Evolutionary conservation across 1,140 invertebrate species (phyloP), one percentile per base, ranked within the genome.

Genomic region (Vanessa atalanta): DNA sequence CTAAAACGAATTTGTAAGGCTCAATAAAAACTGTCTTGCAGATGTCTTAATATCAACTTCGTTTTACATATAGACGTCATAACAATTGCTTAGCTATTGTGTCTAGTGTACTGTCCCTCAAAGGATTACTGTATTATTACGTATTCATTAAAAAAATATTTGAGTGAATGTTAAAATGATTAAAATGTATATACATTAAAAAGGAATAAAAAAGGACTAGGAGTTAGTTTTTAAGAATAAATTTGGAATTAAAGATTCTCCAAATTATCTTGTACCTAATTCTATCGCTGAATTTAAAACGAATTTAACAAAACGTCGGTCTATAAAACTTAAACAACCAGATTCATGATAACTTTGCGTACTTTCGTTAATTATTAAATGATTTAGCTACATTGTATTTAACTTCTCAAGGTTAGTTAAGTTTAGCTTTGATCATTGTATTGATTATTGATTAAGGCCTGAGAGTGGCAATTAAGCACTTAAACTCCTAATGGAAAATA

Each of bases 291-390:
- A 75, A 57, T 76, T 71, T 51, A 64, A 75, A 63, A 72, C 43
- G 31, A 70, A 51, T 47, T 73, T 70, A 72, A 51, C 48, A 73
- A 71, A 55, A 55, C 16, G 68, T 78, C 31, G 13, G 51, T 43
- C 37, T 43, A 43, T 65, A 66, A 76, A 74, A 74, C 70, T 78
- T 63, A 68, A 14, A 61, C 80, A 77, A 78, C 72, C 74, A 63
- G 12, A 37, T 55, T 26, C 60, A 57, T 78, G 76, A 79, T 84
- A 83, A 84, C 71, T 78, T 79, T 67, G 68, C 26, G 73, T 0
- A 43, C 9, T 43, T 8, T 43, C 77, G 70, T 76, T 73, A 80
- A 79, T 83, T 82, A 83, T 81, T 78, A 75, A 53, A 43, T 37
- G 1, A 53, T 48, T 43, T 66, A 2, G 57, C 43, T 23, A 12